Base-by-base conservation (phyloP, 2,113 vertebrate genomes). In the Lamprotornis superbus region DNA sequence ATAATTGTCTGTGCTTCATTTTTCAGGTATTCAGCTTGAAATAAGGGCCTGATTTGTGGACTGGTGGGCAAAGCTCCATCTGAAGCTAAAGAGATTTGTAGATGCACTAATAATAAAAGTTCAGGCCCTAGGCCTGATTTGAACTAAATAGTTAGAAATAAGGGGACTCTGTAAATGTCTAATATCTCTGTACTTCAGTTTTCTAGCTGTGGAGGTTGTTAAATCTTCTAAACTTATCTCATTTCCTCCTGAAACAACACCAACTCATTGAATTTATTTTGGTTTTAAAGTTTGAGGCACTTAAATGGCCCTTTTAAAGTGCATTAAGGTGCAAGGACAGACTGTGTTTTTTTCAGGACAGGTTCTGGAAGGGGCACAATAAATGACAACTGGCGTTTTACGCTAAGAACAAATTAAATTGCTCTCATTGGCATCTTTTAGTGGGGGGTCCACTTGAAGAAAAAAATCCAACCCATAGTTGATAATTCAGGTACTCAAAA, bases 21-120 rank as follows among this genome's bases (percentile, higher is more conserved):
- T 95, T 94, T 86, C 71, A 95, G 78, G 75, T 96, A 44, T 77
- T 80, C 78, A 80, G 33, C 87, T 93, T 95, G 78, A 95, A 91
- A 94, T 49, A 80, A 87, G 67, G 70, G 77, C 28, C 44, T 85
- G 67, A 46, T 93, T 73, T 89, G 82, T 93, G 87, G 81, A 80
- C 59, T 83, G 56, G 24, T 88, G 89, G 80, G 89, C 70, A 91
- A 57, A 79, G 46, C 55, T 87, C 57, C 28, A 57, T 73, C 61
- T 93, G 81, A 91, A 93, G 59, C 84, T 79, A 80, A 80, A 77
- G 87, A 83, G 70, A 94, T 31, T 53, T 93, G n/a, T 50, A 95
- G 81, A 37, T 94, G 60, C 24, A 44, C 49, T 88, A 76, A 68
- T 64, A 71, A 39, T 39, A 83, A 94, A 95, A 75, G 80, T 56